Evolutionary conservation across 2,113 vertebrate genomes (phyloP).

Genomic region (Salvelinus alpinus): DNA sequence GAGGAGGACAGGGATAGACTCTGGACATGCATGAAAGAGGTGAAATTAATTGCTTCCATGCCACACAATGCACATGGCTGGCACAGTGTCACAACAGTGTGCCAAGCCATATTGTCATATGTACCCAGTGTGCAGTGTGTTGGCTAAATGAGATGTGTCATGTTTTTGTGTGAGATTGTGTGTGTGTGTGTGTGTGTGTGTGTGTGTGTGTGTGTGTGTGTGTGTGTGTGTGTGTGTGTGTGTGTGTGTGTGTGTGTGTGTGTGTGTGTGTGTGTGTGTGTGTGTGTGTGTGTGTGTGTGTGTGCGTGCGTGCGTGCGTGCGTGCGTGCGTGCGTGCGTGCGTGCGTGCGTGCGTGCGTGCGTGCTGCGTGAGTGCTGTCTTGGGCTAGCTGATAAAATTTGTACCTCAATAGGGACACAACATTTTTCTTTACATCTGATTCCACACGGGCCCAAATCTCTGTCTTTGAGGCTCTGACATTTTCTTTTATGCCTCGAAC

Average conservation of each 20-base stretch:
- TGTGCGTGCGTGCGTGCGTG: not conserved
- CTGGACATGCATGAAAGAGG: slow-evolving; percentile 50
- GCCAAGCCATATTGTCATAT: not conserved
- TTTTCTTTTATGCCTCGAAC: slow-evolving; percentile 83
- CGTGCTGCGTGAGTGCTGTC: not conserved
- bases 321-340: not conserved
- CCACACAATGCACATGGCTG: slow-evolving; percentile 24
- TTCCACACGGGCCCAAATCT: slow-evolving; percentile 78
- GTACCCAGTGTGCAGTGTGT: not conserved
- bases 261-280: not conserved
- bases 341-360: not conserved
- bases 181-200: not conserved
- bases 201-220: not conserved
- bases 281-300: not conserved
- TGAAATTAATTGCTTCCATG: slow-evolving; percentile 30
- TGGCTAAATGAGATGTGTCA: not conserved
- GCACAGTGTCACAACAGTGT: slow-evolving; percentile 4
- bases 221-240: not conserved
- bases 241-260: not conserved
- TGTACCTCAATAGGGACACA: slow-evolving; percentile 83
- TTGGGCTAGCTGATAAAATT: slow-evolving; percentile 1
- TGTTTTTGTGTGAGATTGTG: not conserved
- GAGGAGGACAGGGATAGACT: slow-evolving; percentile 58
- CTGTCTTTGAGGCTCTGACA: slow-evolving; percentile 64
- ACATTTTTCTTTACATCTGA: slow-evolving; percentile 77